Evolutionary conservation across 1,140 invertebrate genomes (phyloP), one percentile per base, ranked within the genome.

Genomic region (Listronotus oregonensis): DNA sequence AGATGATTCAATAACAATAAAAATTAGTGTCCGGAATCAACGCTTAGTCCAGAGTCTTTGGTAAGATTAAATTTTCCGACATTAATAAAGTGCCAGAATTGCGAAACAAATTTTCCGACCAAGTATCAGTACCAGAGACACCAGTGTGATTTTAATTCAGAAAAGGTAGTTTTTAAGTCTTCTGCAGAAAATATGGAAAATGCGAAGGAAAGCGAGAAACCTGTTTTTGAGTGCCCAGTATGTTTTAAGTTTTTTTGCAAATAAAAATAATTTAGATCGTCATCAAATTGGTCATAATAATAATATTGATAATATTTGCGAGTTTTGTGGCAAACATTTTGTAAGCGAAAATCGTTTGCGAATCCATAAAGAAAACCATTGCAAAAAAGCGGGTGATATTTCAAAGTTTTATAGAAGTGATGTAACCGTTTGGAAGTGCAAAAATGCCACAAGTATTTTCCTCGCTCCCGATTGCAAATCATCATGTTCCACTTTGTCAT

Each of bases 81-180:
- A 3, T 74, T 77, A 70, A 77, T 75, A 47, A 55, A 70, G 37
- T 79, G 78, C 56, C 77, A 79, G 61, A 79, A 79, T 60, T 79
- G 78, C 46, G 77, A 79, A 62, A 77, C 71, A 0, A 74, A 77
- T 65, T 79, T 78, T 61, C 73, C 76, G 6, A 79, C 78, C 1
- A 78, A 78, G 68, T 79, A 79, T 67, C 78, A 79, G 51, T 79
- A 76, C 63, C 78, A 79, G 50, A 59, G 78, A 37, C 78, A 79
- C 55, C 76, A 77, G 47, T 79, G 78, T 55, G 75, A 79, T 61
- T 78, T 78, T 59, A 78, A 78, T 63, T 73, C 73, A 11, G 72
- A 75, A 9, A 79, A 78, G 64, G 71, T 76, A 9, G 71, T 77
- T 15, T 66, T 77, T 14, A 78, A 78, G 5, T 27, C 18, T 39